Conservation (phyloP, 2,797 vertebrate genomes). For the Thalassophryne amazonica region DNA sequence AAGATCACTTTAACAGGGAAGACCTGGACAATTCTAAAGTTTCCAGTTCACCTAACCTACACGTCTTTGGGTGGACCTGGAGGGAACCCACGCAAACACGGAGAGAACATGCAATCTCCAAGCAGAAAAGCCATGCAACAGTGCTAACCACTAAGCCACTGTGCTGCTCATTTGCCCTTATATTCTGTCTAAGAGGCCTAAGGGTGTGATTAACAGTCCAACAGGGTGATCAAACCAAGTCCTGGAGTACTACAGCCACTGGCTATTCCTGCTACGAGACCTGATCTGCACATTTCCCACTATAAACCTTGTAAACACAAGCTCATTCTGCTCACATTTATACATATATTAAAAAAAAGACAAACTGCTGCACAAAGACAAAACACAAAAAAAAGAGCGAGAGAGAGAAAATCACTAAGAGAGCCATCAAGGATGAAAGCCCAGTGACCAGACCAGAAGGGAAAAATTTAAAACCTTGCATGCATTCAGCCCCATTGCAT, state of each 20-base stretch:
- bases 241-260: slow-evolving; percentile 57
- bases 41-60: no score
- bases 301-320: slow-evolving; percentile 65
- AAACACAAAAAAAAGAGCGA: slow-evolving; percentile 22
- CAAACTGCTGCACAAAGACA: slow-evolving; percentile 18
- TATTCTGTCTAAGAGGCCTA: background rate
- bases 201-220: slow-evolving; percentile 63
- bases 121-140: no score
- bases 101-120: no score
- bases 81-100: no score
- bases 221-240: slow-evolving; percentile 54
- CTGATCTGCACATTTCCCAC: slow-evolving; percentile 58
- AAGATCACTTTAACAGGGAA: no score
- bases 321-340: slow-evolving; percentile 9
- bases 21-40: no score
- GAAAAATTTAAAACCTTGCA: slow-evolving; percentile 61
- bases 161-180: no score
- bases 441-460: slow-evolving; percentile 58
- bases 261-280: slow-evolving; percentile 64
- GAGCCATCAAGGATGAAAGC: slow-evolving; percentile 37
- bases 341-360: slow-evolving; percentile 1
- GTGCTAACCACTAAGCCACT: no score
- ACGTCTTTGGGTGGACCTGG: no score
- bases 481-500: slow-evolving; percentile 54
- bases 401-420: slow-evolving; percentile 7